phyloP scores from a whole-genome alignment of 2,113 vertebrate genomes.

The Sisor rabdophorus region DNA sequence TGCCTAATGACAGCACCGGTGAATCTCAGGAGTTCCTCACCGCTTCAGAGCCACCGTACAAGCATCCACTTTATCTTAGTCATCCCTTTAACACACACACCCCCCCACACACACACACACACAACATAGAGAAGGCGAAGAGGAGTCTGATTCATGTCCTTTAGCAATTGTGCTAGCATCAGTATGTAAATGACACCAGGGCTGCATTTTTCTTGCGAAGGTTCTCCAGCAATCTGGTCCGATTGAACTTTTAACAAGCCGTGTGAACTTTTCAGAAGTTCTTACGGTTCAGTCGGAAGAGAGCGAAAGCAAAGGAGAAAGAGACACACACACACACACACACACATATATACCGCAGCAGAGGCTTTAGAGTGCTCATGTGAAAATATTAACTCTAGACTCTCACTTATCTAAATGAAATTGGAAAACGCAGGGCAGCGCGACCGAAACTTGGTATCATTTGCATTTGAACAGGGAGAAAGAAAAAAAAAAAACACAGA shows the following conservation, averaged over 20 bases:
- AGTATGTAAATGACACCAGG: slow-evolving; percentile 43
- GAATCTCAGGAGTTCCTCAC: slow-evolving; percentile 67
- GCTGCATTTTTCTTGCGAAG: slow-evolving; percentile 34
- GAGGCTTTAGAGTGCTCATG: slow-evolving; percentile 70
- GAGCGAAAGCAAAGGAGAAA: background rate
- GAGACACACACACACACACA: slow-evolving; percentile 45
- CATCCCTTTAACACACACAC: slow-evolving; percentile 34
- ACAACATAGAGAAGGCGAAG: slow-evolving; percentile 6
- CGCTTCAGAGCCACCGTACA: slow-evolving; percentile 57
- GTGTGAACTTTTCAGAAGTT: slow-evolving; percentile 69
- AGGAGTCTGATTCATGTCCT: slow-evolving; percentile 27
- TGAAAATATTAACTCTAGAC: slow-evolving; percentile 73
- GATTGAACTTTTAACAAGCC: slow-evolving; percentile 64
- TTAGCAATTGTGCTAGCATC: slow-evolving; percentile 33
- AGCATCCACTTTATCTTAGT: slow-evolving; percentile 54
- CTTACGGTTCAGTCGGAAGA: slow-evolving; percentile 60
- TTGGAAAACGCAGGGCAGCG: slow-evolving; percentile 68
- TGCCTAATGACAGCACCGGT: slow-evolving; percentile 65
- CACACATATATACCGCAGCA: background rate
- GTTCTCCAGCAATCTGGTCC: slow-evolving; percentile 43
- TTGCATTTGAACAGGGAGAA: slow-evolving; percentile 64
- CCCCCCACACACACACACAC: background rate
- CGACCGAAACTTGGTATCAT: slow-evolving; percentile 71
- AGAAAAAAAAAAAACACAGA: slow-evolving; percentile 1
- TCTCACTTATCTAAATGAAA: slow-evolving; percentile 75